phyloP scores from a whole-genome alignment of 2,113 vertebrate species.

The Martes martes region DNA sequence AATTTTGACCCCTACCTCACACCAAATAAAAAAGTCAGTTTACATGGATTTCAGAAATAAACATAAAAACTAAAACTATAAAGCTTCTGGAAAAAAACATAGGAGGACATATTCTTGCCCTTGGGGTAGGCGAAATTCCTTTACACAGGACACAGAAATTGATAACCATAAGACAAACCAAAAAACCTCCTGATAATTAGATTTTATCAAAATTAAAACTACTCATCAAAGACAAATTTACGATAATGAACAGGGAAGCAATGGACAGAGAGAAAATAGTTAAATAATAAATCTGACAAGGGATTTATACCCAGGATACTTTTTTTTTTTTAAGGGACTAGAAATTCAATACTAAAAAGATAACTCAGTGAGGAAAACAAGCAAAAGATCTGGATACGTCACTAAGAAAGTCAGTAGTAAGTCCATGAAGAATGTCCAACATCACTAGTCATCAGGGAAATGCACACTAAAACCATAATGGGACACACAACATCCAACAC shows the following conservation, averaged over 20 bases:
- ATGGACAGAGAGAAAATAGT: not conserved
- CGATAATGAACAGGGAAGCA: not conserved
- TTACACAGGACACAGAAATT: not conserved
- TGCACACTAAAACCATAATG: not conserved
- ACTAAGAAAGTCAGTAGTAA: not conserved
- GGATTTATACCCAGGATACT: not conserved
- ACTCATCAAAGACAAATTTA: not conserved
- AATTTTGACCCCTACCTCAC: not conserved
- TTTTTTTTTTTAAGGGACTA: not conserved
- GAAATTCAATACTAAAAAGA: slow-evolving; percentile 22
- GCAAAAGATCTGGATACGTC: not conserved
- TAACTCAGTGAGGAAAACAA: not conserved
- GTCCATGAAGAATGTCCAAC: not conserved
- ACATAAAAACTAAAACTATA: not conserved
- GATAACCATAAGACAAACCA: not conserved
- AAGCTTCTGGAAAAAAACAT: not conserved
- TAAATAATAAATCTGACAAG: not conserved
- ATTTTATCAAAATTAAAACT: not conserved
- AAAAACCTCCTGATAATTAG: not conserved
- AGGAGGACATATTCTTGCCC: not conserved
- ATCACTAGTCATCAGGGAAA: not conserved
- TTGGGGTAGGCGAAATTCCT: not conserved
- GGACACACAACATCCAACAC: not conserved
- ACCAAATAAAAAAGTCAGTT: not conserved
- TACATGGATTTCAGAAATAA: slow-evolving; percentile 4